These are phyloP conservation scores for Nephila pilipes DNA, from an alignment of 1,140 invertebrate species.

Conservation along the genomic window DNA sequence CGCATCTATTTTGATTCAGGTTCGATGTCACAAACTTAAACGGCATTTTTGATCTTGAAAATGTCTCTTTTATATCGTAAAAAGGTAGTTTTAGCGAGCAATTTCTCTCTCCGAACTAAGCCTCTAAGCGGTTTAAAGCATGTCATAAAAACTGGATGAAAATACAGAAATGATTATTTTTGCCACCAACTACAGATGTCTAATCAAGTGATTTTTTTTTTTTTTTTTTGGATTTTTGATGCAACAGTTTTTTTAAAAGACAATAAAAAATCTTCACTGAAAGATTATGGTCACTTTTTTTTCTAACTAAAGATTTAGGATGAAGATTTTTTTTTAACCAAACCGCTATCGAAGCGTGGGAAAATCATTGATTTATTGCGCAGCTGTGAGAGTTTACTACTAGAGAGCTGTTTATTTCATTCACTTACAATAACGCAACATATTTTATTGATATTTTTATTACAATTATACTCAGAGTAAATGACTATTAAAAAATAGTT, in stretches of 20 bases:
- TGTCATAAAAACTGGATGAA: slow-evolving; percentile 9
- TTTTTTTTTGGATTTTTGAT: neutral
- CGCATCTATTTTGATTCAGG: slow-evolving; percentile 42
- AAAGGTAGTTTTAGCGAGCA: neutral
- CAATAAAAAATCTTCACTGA: neutral
- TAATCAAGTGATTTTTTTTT: neutral
- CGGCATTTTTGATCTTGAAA: slow-evolving; percentile 25
- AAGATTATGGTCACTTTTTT: neutral
- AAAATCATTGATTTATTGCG: neutral
- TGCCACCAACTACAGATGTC: neutral
- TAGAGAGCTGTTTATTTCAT: no score
- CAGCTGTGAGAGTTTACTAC: no score
- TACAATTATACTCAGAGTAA: no score
- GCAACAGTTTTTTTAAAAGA: slow-evolving; percentile 19
- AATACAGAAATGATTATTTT: slow-evolving; percentile 6
- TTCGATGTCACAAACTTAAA: slow-evolving; percentile 20
- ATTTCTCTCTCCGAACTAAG: neutral
- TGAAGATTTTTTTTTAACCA: neutral
- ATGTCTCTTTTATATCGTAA: slow-evolving; percentile 21
- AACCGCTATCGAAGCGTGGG: neutral
- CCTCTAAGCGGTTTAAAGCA: slow-evolving; percentile 24
- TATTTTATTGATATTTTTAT: no score
- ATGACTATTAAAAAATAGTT: no score
- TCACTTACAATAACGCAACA: no score
- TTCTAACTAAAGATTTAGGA: no score